phyloP scores from a whole-genome alignment of 2,113 vertebrate genomes.

The Dolichallabes microphthalmus region DNA sequence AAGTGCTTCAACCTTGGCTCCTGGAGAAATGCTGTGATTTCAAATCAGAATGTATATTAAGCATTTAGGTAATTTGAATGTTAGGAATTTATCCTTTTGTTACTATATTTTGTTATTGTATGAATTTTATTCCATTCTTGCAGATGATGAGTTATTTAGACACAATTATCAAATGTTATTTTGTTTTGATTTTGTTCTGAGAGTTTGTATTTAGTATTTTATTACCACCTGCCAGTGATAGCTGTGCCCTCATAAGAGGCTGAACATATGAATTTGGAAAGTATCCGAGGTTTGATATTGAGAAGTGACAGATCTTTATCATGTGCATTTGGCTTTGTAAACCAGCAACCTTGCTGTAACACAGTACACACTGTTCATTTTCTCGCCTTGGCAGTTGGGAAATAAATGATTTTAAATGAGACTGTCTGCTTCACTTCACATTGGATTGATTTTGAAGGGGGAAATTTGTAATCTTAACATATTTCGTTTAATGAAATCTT shows the following conservation, averaged over 20 bases:
- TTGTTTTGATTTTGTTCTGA: constrained; percentile 2
- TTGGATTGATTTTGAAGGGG: constrained; percentile 56
- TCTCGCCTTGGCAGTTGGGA: constrained; percentile 4
- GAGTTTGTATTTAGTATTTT: not conserved
- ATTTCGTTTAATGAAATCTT: constrained; percentile 55
- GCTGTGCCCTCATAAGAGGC: not conserved
- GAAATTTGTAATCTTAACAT: constrained; percentile 46
- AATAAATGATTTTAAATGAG: constrained; percentile 26
- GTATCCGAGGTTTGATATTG: constrained; percentile 11
- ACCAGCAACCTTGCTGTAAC: not conserved
- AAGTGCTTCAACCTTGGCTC: constrained; percentile 63
- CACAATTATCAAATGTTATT: constrained; percentile 21
- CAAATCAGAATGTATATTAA: constrained; percentile 66
- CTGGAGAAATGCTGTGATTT: constrained; percentile 69
- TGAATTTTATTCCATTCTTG: constrained; percentile 45
- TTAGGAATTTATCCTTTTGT: constrained; percentile 60
- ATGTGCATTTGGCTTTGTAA: constrained; percentile 17
- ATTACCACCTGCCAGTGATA: not conserved
- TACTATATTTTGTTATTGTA: constrained; percentile 66
- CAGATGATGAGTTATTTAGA: constrained; percentile 27
- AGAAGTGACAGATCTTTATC: constrained; percentile 8
- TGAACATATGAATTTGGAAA: not conserved
- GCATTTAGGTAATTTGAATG: constrained; percentile 60
- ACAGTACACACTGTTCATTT: constrained; percentile 12
- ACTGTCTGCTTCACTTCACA: not conserved